A percentile compares a stretch with the other conserved stretches of the same genome.
These are phyloP conservation scores for Xyrauchen texanus DNA, from an alignment of 2,113 vertebrate species.

Conservation along the genomic window DNA sequence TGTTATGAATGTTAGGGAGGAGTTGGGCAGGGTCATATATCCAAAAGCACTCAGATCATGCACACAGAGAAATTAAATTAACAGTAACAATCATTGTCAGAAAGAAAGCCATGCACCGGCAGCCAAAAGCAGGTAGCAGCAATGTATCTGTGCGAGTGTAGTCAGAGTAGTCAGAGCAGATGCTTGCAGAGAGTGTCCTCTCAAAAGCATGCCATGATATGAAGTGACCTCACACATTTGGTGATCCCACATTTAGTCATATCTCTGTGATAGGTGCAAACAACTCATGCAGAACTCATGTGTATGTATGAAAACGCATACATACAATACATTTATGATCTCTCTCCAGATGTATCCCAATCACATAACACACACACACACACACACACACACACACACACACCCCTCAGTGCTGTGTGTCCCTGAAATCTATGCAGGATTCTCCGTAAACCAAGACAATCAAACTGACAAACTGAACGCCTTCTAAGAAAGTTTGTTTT, in stretches of 20 bases:
- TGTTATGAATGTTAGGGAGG: not conserved
- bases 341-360: conserved; percentile 28
- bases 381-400: not conserved
- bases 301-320: conserved; percentile 7
- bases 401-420: not conserved
- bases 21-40: not conserved
- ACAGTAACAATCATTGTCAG: conserved; percentile 8
- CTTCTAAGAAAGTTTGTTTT: conserved; percentile 4
- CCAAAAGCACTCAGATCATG: conserved; percentile 23
- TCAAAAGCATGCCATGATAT: conserved; percentile 36
- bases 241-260: conserved; percentile 34
- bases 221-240: conserved; percentile 25
- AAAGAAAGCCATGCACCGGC: conserved; percentile 45
- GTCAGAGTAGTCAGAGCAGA: not conserved
- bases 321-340: conserved; percentile 1
- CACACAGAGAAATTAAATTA: conserved; percentile 23
- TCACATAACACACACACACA: conserved; percentile 24
- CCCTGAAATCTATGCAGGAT: not conserved
- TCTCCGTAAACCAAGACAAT: not conserved
- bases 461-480: not conserved
- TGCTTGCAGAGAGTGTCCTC: conserved; percentile 13
- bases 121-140: conserved; percentile 22
- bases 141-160: not conserved
- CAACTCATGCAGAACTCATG: conserved; percentile 49
- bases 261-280: conserved; percentile 30